Evolutionary conservation across 1,140 invertebrate species (phyloP).

Genomic region (Calephelis virginiensis): DNA sequence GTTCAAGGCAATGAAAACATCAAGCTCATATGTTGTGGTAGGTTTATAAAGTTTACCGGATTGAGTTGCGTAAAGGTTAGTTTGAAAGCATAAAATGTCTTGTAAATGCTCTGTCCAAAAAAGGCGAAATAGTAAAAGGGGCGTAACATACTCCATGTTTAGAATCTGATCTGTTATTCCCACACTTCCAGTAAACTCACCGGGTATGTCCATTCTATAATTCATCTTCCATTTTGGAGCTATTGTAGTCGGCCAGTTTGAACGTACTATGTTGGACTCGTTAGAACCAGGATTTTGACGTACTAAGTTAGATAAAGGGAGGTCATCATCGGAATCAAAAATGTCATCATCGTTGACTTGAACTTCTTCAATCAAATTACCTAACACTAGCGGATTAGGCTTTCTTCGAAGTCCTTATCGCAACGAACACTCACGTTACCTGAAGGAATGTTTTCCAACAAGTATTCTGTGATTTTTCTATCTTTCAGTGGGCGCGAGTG

Average conservation of each 20-base stretch:
- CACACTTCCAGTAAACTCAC: too few species aligned
- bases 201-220: too few species aligned
- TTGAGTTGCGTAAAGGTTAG: conserved; percentile 27
- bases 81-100: conserved; percentile 22
- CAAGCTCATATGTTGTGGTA: conserved; percentile 1
- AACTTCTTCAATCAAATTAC: conserved; percentile 23
- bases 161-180: too few species aligned
- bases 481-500: neutral
- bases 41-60: conserved; percentile 2
- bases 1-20: conserved; percentile 12
- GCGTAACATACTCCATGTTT: too few species aligned
- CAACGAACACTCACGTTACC: conserved; percentile 23
- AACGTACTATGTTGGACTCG: too few species aligned
- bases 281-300: too few species aligned
- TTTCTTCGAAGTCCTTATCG: conserved; percentile 19
- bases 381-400: conserved; percentile 23
- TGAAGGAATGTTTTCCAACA: conserved; percentile 24
- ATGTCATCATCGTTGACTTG: conserved; percentile 5
- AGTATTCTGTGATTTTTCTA: conserved; percentile 3
- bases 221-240: too few species aligned
- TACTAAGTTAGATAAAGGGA: too few species aligned
- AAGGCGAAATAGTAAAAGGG: too few species aligned
- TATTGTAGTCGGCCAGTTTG: too few species aligned
- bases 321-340: conserved; percentile 1
- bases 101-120: neutral